Percentiles rank a stretch among this genome's conserved stretches.
These are phyloP conservation scores for Pyrrhura leucotis DNA, from an alignment of 2,797 vertebrate genomes.

Conservation along the genomic window DNA sequence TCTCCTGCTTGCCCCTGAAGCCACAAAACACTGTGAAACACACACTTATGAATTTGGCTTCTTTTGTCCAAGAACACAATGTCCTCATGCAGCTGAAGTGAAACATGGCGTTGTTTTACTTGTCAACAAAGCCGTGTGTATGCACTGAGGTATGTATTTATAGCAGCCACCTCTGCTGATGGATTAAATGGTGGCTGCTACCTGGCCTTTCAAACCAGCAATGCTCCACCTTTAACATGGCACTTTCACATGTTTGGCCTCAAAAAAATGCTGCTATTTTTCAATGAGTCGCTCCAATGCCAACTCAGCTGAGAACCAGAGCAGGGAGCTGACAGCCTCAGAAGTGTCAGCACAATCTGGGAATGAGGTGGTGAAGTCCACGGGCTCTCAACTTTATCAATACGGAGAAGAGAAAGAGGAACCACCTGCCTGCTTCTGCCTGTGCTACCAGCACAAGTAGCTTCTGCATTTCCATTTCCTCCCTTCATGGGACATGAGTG, in stretches of 20 bases:
- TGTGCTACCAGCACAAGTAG: neutral
- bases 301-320: neutral
- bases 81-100: neutral
- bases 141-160: neutral
- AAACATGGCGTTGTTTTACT: neutral
- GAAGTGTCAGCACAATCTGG: neutral
- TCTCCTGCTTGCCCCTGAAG: neutral
- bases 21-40: neutral
- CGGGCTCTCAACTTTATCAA: neutral
- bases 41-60: neutral
- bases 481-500: fast-evolving
- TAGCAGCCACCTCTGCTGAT: neutral
- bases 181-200: neutral
- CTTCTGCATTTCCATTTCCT: conserved; percentile 14
- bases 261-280: neutral
- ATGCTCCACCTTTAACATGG: neutral
- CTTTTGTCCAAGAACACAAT: neutral
- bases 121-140: neutral
- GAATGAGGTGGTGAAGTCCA: neutral
- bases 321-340: neutral
- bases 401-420: neutral
- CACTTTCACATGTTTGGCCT: neutral
- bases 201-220: neutral
- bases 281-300: neutral
- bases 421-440: neutral